Evolutionary conservation across 2,113 vertebrate genomes (phyloP).

Genomic region (Periophthalmus modestus): DNA sequence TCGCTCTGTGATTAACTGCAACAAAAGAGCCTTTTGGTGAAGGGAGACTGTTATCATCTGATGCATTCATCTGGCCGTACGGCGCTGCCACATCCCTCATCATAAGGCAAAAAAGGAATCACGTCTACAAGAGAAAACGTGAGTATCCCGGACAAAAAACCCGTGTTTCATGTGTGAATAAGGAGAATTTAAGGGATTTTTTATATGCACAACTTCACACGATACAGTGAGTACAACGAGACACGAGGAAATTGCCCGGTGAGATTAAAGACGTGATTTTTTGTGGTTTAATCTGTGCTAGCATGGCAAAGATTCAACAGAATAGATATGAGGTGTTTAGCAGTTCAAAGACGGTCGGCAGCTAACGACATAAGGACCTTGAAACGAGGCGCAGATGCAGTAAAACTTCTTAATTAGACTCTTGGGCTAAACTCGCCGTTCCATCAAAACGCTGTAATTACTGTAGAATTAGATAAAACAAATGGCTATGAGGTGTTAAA

Average conservation of each 20-base stretch:
- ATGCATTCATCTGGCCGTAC: slow-evolving; percentile 58
- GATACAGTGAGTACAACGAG: slow-evolving; percentile 24
- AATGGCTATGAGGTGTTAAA: slow-evolving; percentile 9
- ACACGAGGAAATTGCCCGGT: slow-evolving; percentile 11
- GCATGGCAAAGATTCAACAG: slow-evolving; percentile 26
- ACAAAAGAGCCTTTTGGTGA: slow-evolving; percentile 60
- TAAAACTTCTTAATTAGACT: slow-evolving; percentile 26
- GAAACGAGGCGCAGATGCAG: slow-evolving; percentile 32
- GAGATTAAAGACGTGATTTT: slow-evolving; percentile 31
- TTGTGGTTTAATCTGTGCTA: slow-evolving; percentile 30
- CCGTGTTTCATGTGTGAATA: slow-evolving; percentile 32
- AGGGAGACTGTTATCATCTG: slow-evolving; percentile 63
- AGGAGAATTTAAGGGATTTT: slow-evolving; percentile 58
- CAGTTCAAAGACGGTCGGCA: slow-evolving; percentile 20
- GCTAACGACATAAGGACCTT: slow-evolving; percentile 36
- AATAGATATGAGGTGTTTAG: slow-evolving; percentile 41
- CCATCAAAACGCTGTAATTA: slow-evolving; percentile 27
- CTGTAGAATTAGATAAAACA: slow-evolving; percentile 31
- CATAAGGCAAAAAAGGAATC: slow-evolving; percentile 27
- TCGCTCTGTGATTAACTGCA: slow-evolving; percentile 54
- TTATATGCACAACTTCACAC: slow-evolving; percentile 48
- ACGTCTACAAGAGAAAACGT: slow-evolving; percentile 15
- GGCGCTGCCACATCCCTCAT: slow-evolving; percentile 25
- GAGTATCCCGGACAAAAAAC: slow-evolving; percentile 26
- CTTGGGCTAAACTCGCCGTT: slow-evolving; percentile 6